These are phyloP conservation scores for Dendronephthya gigantea DNA, from an alignment of 64 coral and sea anemone species.

Conservation along the genomic window DNA sequence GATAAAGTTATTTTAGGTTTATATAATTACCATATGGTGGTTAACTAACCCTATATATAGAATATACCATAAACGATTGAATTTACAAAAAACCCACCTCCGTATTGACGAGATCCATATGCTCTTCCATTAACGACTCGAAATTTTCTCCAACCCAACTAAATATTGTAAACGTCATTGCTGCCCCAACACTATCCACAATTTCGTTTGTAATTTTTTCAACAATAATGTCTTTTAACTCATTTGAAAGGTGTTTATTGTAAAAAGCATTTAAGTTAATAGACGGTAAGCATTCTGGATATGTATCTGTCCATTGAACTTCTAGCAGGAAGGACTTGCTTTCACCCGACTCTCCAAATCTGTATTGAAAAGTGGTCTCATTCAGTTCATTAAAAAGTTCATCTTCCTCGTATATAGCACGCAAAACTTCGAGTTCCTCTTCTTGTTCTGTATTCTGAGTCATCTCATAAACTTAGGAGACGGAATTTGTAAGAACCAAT, in stretches of 20 bases:
- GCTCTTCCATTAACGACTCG: constrained; percentile 63
- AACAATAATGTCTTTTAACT: constrained; percentile 57
- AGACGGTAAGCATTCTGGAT: constrained; percentile 56
- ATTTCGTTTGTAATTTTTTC: constrained; percentile 62
- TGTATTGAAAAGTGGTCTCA: constrained; percentile 82
- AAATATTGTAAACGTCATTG: constrained; percentile 86
- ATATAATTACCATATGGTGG: no score
- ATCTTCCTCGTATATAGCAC: constrained; percentile 88
- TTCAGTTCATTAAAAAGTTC: constrained; percentile 76
- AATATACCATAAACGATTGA: not conserved
- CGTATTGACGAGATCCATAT: constrained; percentile 27
- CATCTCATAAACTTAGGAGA: constrained; percentile 52
- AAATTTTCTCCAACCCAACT: constrained; percentile 81
- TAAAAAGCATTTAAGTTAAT: constrained; percentile 85
- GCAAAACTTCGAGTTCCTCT: constrained; percentile 85
- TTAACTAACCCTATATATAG: not conserved
- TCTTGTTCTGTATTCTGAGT: constrained; percentile 69
- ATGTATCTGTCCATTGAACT: constrained; percentile 57
- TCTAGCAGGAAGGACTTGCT: constrained; percentile 80
- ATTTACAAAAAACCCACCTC: not conserved
- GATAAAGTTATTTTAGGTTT: no score
- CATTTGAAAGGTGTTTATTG: constrained; percentile 62
- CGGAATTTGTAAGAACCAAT: no score
- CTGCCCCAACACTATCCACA: constrained; percentile 51
- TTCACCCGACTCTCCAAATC: constrained; percentile 89